phyloP scores from a whole-genome alignment of 2,113 vertebrate genomes.

The Mus pahari region DNA sequence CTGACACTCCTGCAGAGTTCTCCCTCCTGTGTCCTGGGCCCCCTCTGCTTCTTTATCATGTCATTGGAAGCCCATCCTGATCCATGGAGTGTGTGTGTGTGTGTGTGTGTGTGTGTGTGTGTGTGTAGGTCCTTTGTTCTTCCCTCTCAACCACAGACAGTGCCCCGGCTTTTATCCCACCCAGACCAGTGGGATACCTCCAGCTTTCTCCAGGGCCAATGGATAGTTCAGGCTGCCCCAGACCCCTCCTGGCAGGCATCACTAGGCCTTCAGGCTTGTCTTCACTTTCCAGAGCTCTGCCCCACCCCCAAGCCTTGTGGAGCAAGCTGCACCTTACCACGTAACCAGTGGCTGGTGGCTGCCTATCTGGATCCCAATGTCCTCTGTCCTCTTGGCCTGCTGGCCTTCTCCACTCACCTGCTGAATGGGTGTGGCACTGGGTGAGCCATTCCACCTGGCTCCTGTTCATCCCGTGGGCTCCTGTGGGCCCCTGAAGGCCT shows the following conservation, averaged over 20 bases:
- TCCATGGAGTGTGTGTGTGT: neutral
- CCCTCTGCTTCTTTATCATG: no score
- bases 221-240: neutral
- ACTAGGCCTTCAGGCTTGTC: neutral
- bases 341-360: neutral
- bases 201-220: neutral
- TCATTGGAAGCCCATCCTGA: neutral
- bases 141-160: neutral
- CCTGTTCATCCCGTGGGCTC: neutral
- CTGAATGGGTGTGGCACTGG: fast-evolving
- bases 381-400: neutral
- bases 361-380: neutral
- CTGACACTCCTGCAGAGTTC: neutral
- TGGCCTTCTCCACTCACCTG: neutral
- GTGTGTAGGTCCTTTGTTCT: no score
- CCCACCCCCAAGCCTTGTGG: neutral
- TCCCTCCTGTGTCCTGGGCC: neutral
- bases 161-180: fast-evolving
- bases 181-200: fast-evolving
- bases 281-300: neutral
- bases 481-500: neutral
- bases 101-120: no score
- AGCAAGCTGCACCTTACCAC: fast-evolving
- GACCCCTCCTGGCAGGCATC: neutral
- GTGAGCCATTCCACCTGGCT: neutral